These are phyloP conservation scores for Centropyge bicolor DNA, from an alignment of 2,797 vertebrate genomes.

Conservation along the genomic window DNA sequence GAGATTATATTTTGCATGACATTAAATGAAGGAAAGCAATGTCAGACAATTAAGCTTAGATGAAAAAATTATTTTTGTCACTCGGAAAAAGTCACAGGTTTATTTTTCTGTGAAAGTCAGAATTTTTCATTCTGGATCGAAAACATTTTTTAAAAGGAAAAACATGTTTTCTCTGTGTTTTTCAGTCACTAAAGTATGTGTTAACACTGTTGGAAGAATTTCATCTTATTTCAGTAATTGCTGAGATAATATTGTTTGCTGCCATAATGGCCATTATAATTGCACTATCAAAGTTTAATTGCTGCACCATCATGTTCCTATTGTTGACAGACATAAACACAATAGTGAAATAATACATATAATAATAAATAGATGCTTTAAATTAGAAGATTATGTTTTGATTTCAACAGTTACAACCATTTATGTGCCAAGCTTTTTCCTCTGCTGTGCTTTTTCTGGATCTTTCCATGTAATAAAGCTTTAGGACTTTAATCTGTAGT, in stretches of 20 bases:
- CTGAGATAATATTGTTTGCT: background rate
- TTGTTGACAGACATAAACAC: background rate
- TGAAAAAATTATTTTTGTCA: background rate
- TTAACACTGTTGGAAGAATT: background rate
- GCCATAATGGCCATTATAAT: background rate
- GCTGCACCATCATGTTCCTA: background rate
- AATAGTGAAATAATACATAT: background rate
- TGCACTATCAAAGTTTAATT: background rate
- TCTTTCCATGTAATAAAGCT: background rate
- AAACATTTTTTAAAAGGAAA: background rate
- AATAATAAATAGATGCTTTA: background rate
- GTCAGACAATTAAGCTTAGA: background rate
- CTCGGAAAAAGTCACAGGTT: background rate
- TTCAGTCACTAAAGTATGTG: too few relatives aligned
- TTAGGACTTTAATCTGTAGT: background rate
- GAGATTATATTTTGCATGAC: background rate
- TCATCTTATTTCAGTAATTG: background rate
- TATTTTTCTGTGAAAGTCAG: background rate
- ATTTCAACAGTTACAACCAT: background rate
- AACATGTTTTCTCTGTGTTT: background rate
- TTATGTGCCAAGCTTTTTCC: background rate
- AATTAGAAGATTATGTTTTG: background rate
- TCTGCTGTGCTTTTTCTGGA: constrained; percentile 3
- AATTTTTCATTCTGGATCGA: background rate
- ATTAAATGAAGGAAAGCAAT: background rate